Base-by-base conservation (phyloP, 2,888 invertebrate genomes). In the Scaptodrosophila latifasciaeformis region DNA sequence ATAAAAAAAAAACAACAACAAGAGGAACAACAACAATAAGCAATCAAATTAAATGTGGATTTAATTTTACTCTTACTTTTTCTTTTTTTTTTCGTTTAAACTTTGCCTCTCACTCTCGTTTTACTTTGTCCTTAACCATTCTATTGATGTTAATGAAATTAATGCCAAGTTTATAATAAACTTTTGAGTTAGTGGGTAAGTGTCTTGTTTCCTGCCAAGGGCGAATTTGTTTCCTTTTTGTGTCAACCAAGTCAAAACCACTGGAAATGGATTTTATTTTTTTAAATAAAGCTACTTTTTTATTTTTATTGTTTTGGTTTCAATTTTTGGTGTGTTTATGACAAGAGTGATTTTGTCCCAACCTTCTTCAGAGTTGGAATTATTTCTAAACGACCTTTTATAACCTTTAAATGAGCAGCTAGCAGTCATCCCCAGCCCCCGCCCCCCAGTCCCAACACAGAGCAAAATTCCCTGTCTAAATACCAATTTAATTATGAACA, bases 401-500 rank as follows among this genome's bases (percentile, higher is more conserved):
- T 61, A 67, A 72, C 80, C 77, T 76, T 55, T 35, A 72, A 79
- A 79, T 66, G 79, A 69, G 77, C 67, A 64, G 45, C 45, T 65
- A 74, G 3, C 4, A 24, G 7, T 5, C 24, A 24, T 7, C 24
- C 24, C 3, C 24, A 7, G 24, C 24, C 3, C 7, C 24, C 24
- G n/a, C n/a, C n/a, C n/a, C n/a, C n/a, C n/a, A n/a, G n/a, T n/a
- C n/a, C n/a, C n/a, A n/a, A n/a, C n/a, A n/a, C n/a, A n/a, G 13
- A 34, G 60, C 65, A 71, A 61, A 58, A 37, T 58, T 51, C 63
- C 43, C 48, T 40, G 49, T 53, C 61, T 58, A 71, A 69, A 69
- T 66, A 79, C 62, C 62, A 66, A 72, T 72, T 76, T 72, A 79
- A 72, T 72, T 72, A 72, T 79, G 64, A 79, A 60, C 66, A 61